Base-by-base conservation (phyloP, 2,888 invertebrate genomes). In the Drosophila ezoana region DNA sequence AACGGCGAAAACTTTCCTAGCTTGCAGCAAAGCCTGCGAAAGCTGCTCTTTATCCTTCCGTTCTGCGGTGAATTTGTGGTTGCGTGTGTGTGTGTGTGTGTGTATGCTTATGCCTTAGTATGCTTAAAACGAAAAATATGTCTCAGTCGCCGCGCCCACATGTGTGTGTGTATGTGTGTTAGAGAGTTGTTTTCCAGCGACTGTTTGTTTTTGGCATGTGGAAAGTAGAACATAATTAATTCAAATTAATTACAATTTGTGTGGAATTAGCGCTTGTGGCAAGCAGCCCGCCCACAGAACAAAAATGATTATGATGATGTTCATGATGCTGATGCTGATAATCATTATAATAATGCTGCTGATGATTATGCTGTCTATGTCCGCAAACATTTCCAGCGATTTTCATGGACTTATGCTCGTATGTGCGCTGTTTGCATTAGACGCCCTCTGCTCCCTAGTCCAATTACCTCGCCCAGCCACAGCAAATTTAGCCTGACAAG, bases 211-310 rank as follows among this genome's bases (percentile, higher is more conserved):
- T 76, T 73, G 86, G 84, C 86, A 88, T 86, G 81, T 74, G 71
- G 77, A 73, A 86, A 76, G 86, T 76, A 84, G 76, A 79, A 89
- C 89, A 89, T 90, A 89, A 89, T 89, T 87, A 88, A 88, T 88
- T 88, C 84, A 90, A 88, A 89, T 90, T 89, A 90, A 89, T 88
- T 88, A 87, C 90, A 87, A 87, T 89, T 86, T 89, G 87, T 89
- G 73, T 81, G 84, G 79, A 78, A 88, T 89, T 88, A 86, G 79
- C 70, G 87, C 87, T 76, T 84, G 88, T 64, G 87, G 81, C 81
- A 76, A 72, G 66, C 58, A 61, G 61, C 61, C 64, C 49, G 37
- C 63, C 62, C 63, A 63, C 72, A 62, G 16, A 47, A 64, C 56
- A 56, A 49, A 18, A 44, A 60, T 38, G 33, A 47, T 43, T 54